Evolutionary conservation across 1,140 invertebrate genomes (phyloP), one percentile per base, ranked within the genome.

Genomic region (Argopecten irradians): DNA sequence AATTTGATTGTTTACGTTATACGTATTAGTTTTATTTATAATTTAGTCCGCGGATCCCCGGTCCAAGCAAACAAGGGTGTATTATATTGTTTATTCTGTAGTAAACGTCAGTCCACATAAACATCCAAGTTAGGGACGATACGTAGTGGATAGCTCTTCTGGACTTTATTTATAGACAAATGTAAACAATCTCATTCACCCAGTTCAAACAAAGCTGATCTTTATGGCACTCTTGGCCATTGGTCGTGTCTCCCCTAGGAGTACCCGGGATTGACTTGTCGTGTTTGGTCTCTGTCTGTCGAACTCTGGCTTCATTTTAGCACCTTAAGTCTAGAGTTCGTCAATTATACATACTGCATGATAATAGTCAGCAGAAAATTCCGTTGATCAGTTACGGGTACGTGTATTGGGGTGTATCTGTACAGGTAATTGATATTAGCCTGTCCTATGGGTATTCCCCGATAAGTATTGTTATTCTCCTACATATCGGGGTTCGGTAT

Each of bases 301-400:
- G 55, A 71, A 71, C 55, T 71, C 1, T 71, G 55, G 55, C 22
- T 71, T 71, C 55, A 7, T 71, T 71, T 28, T 7, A 28, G 11
- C 55, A 28, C 55, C 28, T 8, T 22, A 71, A 19, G 43, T 46
- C 7, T 71, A 28, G 22, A 0, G 55, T 71, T 71, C 28, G 8
- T 71, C 55, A 71, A 71, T 71, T 28, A n/a, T n/a, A 71, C 55
- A 71, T 71, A 71, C 55, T 71, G n/a, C 22, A 71, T n/a, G n/a
- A 16, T 16, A 71, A 71, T 71, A n/a, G 55, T 3, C 55, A 1
- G 22, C 28, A 71, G 55, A 71, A 22, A 71, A 71, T 71, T 28
- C 55, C n/a, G 55, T 71, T 71, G 55, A 71, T 71, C 55, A 71
- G 28, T 71, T 71, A 71, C 55, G 28, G 13, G 55, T 71, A 71